A percentile compares a stretch with the other conserved stretches of the same genome.
phyloP scores from a whole-genome alignment of 1,140 invertebrate species.

The Drosophila busckii region DNA sequence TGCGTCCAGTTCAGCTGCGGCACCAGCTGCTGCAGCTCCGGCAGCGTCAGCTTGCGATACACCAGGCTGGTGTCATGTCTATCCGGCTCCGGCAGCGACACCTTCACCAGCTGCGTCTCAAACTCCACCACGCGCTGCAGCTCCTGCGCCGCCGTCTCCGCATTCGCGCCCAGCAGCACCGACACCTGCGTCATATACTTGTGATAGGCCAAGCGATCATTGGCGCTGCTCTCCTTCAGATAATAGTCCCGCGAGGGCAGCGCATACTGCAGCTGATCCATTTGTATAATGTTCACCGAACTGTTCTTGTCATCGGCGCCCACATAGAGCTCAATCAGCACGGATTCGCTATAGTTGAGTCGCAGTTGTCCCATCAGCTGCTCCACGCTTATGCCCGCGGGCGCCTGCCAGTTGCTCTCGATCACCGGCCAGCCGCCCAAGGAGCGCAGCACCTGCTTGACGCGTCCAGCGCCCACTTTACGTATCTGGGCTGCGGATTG shows the following conservation, averaged over 20 bases:
- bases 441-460: slow-evolving; percentile 81
- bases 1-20: slow-evolving; percentile 89
- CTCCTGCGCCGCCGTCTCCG: slow-evolving; percentile 82
- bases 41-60: slow-evolving; percentile 85
- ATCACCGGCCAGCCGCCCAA: slow-evolving; percentile 90
- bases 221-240: slow-evolving; percentile 84
- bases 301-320: slow-evolving; percentile 93
- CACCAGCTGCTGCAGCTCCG: slow-evolving; percentile 83
- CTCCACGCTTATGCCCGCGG: slow-evolving; percentile 81
- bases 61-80: slow-evolving; percentile 89
- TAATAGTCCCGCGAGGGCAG: slow-evolving; percentile 91
- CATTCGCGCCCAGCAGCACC: slow-evolving; percentile 85
- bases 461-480: slow-evolving; percentile 83
- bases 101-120: slow-evolving; percentile 89
- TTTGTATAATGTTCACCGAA: slow-evolving; percentile 90
- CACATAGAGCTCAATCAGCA: slow-evolving; percentile 89
- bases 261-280: slow-evolving; percentile 90
- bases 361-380: slow-evolving; percentile 84
- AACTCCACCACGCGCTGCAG: slow-evolving; percentile 86
- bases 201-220: slow-evolving; percentile 86
- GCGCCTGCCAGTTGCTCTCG: slow-evolving; percentile 83
- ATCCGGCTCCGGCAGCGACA: slow-evolving; percentile 88
- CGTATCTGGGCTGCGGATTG: slow-evolving; percentile 84
- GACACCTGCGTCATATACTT: slow-evolving; percentile 89
- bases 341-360: slow-evolving; percentile 86